Evolutionary conservation across 92 coral and sea anemone species (phyloP).

Genomic region (Pocillopora grandis): DNA sequence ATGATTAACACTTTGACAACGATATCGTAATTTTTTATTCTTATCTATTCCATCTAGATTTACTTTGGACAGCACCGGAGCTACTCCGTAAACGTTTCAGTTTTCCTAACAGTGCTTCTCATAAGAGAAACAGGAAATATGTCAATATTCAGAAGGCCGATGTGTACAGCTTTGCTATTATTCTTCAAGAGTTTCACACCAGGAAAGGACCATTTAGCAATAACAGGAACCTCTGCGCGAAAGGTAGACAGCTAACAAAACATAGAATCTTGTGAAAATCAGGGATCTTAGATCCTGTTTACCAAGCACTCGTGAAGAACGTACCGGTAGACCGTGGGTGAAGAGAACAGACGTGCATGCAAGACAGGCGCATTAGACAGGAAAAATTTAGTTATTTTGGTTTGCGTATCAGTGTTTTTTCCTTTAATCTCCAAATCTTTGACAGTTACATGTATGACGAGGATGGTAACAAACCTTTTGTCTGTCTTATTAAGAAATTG

Average conservation of each 20-base stretch:
- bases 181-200: slow-evolving; percentile 94
- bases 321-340: no score
- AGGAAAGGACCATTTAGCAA: slow-evolving; percentile 89
- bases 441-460: no score
- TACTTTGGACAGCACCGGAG: slow-evolving; percentile 94
- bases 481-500: slow-evolving; percentile 53
- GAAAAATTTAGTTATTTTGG: background rate
- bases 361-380: no score
- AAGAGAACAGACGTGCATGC: no score
- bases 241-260: slow-evolving; percentile 38
- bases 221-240: slow-evolving; percentile 52
- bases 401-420: background rate
- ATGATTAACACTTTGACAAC: no score
- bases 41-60: slow-evolving; percentile 37
- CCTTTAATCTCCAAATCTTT: background rate
- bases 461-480: background rate
- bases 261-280: no score
- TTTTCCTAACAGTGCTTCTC: slow-evolving; percentile 67
- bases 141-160: slow-evolving; percentile 55
- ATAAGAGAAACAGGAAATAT: slow-evolving; percentile 20
- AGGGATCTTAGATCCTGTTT: background rate
- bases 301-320: no score
- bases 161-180: slow-evolving; percentile 91
- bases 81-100: slow-evolving; percentile 50
- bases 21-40: background rate